A percentile compares a stretch with the other conserved stretches of the same genome.
Evolutionary conservation across 2,113 vertebrate species (phyloP).

Genomic region (Elachura formosa): DNA sequence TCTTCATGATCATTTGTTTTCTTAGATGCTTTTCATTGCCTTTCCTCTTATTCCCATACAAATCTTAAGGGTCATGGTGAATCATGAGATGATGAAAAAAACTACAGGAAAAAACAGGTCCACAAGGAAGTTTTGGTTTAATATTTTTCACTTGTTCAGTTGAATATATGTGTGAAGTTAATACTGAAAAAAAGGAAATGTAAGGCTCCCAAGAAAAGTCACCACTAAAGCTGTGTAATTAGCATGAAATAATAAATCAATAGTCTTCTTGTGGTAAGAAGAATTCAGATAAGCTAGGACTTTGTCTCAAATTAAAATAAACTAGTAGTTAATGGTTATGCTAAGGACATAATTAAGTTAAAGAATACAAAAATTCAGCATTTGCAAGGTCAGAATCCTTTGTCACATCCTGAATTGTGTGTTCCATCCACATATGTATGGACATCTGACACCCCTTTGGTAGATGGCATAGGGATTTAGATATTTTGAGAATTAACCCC

Average conservation of each 20-base stretch:
- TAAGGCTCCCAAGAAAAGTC: background rate
- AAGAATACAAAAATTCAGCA: background rate
- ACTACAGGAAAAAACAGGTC: background rate
- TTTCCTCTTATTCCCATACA: background rate
- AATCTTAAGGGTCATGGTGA: background rate
- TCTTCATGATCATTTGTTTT: background rate
- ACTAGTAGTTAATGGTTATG: background rate
- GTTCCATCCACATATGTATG: background rate
- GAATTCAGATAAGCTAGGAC: background rate
- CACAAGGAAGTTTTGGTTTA: background rate
- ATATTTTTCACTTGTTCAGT: background rate
- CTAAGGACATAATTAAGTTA: background rate
- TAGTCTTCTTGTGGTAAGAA: background rate
- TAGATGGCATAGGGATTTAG: background rate
- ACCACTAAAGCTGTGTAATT: background rate
- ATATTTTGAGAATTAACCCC: background rate
- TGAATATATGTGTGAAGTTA: background rate
- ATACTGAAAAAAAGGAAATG: background rate
- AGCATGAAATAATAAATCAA: background rate
- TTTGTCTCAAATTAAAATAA: background rate
- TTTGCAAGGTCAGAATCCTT: background rate
- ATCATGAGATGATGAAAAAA: background rate
- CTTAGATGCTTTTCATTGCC: background rate
- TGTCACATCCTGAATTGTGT: background rate
- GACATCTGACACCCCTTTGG: background rate